Conservation (phyloP, 2,113 vertebrate genomes). For the Struthidea cinerea region DNA sequence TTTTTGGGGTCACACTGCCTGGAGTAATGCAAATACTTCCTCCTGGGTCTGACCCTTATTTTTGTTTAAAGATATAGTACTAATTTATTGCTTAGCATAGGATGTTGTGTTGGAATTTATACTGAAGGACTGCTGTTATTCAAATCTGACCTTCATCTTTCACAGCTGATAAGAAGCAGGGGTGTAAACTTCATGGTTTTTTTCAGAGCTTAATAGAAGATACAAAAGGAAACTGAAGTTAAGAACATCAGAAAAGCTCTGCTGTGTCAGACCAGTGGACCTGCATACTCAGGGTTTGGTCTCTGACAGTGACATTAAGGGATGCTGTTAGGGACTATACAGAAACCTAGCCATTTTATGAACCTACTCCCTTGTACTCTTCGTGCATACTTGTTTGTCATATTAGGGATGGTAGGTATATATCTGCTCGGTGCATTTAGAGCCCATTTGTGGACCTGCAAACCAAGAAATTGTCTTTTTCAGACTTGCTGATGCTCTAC, state of each 20-base stretch:
- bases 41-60: neutral
- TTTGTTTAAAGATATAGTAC: neutral
- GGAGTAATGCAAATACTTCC: slow-evolving; percentile 8
- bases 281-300: neutral
- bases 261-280: neutral
- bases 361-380: neutral
- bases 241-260: neutral
- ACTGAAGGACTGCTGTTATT: neutral
- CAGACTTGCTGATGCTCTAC: neutral
- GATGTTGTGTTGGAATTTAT: neutral
- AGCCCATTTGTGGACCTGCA: neutral
- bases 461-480: neutral
- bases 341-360: neutral
- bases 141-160: neutral
- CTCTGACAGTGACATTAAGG: neutral
- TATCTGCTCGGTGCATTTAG: neutral
- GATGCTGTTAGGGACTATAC: neutral
- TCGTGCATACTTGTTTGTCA: neutral
- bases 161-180: neutral
- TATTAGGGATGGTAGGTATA: neutral
- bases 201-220: neutral
- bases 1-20: neutral
- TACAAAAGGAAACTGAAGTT: neutral
- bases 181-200: neutral
- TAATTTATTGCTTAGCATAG: neutral